Evolutionary conservation across 2,888 invertebrate species (phyloP), one percentile per base, ranked within the genome.

Genomic region (Leucophora obtusa): DNA sequence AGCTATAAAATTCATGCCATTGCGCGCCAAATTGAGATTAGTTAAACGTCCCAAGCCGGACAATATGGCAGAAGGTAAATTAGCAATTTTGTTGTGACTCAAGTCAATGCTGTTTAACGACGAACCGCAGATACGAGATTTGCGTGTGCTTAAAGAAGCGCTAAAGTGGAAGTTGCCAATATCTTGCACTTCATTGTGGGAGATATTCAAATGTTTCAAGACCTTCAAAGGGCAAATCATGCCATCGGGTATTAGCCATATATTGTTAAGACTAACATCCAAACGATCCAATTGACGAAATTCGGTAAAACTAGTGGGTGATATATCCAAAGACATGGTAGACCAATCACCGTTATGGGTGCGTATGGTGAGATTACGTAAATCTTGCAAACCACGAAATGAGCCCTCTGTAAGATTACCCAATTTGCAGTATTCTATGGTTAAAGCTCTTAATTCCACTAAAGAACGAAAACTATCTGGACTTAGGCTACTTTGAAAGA

Each of bases 321-420:
- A 94, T 88, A 97, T 93, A 90, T 96, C 96, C 89, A 97, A 91
- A 86, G 94, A 95, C 93, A 96, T 95, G 65, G 95, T 94, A 28
- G 95, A 94, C 95, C 96, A 96, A 88, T 95, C 94, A 53, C 94
- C 94, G 89, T 96, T 96, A 91, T 96, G 94, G 51, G 96, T 96
- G 85, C 94, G 93, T 84, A 98, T 93, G 77, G 96, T 96, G 82
- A 98, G 92, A 91, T 96, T 96, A 86, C 95, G 91, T 79, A 98
- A 92, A 89, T 96, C 95, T 85, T 94, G 92, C 82, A 97, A 92
- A 10, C 96, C 97, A 75, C 93, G 92, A 82, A 98, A 93, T 35
- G 96, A 94, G 74, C 94, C 95, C 70, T 95, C 93, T 71, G 96
- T 95, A 92, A 97, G 94, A 90, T 94, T 93, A 84, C 94, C 94